Base-by-base conservation (phyloP, 2,113 vertebrate genomes). In the Apeltes quadracus region DNA sequence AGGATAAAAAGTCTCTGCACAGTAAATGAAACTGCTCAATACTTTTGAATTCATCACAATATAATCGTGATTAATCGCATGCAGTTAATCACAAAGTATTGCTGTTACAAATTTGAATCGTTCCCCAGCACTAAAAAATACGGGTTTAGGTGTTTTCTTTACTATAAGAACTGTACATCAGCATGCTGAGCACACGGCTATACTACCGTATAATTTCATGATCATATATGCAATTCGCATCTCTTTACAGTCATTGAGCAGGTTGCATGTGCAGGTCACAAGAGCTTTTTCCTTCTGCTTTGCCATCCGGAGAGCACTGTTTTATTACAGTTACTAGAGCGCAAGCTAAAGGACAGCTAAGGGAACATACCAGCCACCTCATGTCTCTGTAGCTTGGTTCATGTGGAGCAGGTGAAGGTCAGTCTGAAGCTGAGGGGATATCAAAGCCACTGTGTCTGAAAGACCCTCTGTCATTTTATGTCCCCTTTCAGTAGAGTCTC, bases 401-500 rank as follows among this genome's bases (percentile, higher is more conserved):
- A 86, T 81, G 86, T 79, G 78, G 86, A 88, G 87, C 82, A 79
- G 87, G 90, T 90, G 89, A 92, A 93, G 91, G 93, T 94, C 90
- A 91, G 72, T 63, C 64, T 74, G 79, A 82, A 84, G 87, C 88
- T 83, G 87, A 89, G 85, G 83, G 87, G 89, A 90, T 88, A 92
- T 92, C 91, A 93, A 92, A 92, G 90, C 78, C 64, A 61, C 73
- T 73, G 68, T 86, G 78, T 88, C 82, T 79, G 80, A 61, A 80
- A 80, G 88, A 87, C 84, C 85, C 78, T 79, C 78, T 75, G 84
- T 85, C 86, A 86, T 78, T 90, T 87, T 84, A 84, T 87, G 88
- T 85, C 84, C 78, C 32, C 78, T 72, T 72, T 84, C 83, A 58
- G 64, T 54, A 69, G 70, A 85, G 76, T 69, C 76, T 72, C 61